Percentiles rank a stretch among this genome's conserved stretches.
Evolutionary conservation across 2,113 vertebrate genomes (phyloP).

Genomic region (Eublepharis macularius): DNA sequence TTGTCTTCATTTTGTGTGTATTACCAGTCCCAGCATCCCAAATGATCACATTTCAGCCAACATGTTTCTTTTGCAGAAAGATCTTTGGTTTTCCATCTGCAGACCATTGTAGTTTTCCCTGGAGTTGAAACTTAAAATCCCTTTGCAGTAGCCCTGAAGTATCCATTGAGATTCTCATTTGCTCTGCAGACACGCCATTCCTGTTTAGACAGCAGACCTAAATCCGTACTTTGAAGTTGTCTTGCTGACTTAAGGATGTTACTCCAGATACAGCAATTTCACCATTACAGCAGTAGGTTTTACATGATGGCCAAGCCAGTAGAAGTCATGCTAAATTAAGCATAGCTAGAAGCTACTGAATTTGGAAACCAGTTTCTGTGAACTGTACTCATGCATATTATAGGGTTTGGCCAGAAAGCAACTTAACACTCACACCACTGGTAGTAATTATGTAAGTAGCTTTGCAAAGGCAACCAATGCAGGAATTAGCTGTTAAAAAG

Average conservation of each 20-base stretch:
- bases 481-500: background rate
- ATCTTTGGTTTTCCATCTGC: background rate
- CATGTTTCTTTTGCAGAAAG: background rate
- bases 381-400: background rate
- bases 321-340: conserved; percentile 19
- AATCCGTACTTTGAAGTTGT: background rate
- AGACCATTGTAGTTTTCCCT: background rate
- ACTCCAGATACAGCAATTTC: background rate
- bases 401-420: background rate
- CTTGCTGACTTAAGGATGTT: background rate
- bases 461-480: background rate
- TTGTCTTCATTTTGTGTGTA: background rate
- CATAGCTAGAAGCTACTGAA: background rate
- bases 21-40: background rate
- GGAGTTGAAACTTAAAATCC: background rate
- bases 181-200: background rate
- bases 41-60: background rate
- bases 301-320: background rate
- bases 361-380: background rate
- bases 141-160: background rate
- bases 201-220: background rate
- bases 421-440: background rate
- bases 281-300: background rate
- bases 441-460: background rate
- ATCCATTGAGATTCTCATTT: background rate